Evolutionary conservation across 2,113 vertebrate genomes (phyloP).

Genomic region (Oryzias celebensis): DNA sequence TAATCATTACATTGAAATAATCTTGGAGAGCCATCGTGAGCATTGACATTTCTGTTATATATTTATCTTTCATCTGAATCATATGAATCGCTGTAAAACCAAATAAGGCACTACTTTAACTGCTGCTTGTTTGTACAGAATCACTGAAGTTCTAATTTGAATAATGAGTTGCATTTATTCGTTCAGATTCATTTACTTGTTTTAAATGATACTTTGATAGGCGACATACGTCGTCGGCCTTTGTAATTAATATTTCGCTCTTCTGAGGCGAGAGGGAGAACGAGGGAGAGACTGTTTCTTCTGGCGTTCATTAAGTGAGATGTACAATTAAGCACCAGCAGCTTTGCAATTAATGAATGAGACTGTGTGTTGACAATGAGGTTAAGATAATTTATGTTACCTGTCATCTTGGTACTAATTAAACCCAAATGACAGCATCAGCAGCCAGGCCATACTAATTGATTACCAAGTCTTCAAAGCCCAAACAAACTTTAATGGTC

Average conservation of each 20-base stretch:
- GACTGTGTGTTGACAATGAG: conserved; percentile 57
- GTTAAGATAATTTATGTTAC: conserved; percentile 67
- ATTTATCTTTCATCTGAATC: too few relatives aligned
- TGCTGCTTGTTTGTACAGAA: background rate
- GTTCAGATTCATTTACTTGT: conserved; percentile 43
- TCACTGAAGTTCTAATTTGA: conserved; percentile 8
- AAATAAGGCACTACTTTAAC: background rate
- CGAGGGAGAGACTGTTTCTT: conserved; percentile 19
- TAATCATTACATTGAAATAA: background rate
- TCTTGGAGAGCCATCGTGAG: background rate
- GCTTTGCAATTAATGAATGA: conserved; percentile 61
- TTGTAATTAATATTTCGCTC: conserved; percentile 47
- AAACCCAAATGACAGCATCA: conserved; percentile 53
- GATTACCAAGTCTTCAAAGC: conserved; percentile 45
- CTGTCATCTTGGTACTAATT: conserved; percentile 62
- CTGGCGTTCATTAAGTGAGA: conserved; percentile 55
- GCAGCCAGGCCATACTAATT: conserved; percentile 57
- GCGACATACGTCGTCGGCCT: conserved; percentile 20
- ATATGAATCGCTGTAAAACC: too few relatives aligned
- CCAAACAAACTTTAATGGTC: conserved; percentile 41
- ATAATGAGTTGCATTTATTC: conserved; percentile 35
- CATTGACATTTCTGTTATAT: background rate
- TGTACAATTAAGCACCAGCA: conserved; percentile 55
- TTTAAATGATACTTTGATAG: conserved; percentile 49
- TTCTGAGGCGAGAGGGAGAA: conserved; percentile 18